phyloP scores from a whole-genome alignment of 2,888 invertebrate genomes.

The Frankliniella fusca region DNA sequence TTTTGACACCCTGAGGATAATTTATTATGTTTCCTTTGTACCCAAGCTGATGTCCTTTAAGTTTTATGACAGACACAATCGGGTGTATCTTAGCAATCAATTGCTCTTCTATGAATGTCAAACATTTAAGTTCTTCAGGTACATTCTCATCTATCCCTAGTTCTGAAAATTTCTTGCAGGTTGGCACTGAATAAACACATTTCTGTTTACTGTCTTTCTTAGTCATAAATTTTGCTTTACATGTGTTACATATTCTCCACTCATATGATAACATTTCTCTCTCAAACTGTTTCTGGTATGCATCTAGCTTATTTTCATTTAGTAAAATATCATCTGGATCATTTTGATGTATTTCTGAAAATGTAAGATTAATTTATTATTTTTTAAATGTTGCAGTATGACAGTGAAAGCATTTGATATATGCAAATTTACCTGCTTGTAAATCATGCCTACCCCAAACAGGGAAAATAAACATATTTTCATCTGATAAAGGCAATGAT shows the following conservation, averaged over 20 bases:
- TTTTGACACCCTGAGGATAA: constrained; percentile 30
- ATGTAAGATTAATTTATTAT: background rate
- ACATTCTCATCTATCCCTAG: background rate
- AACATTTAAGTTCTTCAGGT: constrained; percentile 25
- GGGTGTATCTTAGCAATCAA: constrained; percentile 32
- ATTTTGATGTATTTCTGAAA: background rate
- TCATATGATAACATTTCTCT: background rate
- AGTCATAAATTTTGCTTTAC: background rate
- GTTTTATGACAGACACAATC: constrained; percentile 28
- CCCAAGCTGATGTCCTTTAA: constrained; percentile 32
- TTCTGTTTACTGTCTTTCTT: background rate
- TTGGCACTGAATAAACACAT: background rate
- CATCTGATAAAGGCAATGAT: background rate
- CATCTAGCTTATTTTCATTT: background rate
- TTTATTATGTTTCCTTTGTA: constrained; percentile 32
- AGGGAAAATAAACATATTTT: background rate
- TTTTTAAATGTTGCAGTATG: background rate
- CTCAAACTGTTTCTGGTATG: background rate
- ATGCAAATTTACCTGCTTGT: background rate
- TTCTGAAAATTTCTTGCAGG: background rate
- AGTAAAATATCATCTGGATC: too few relatives aligned
- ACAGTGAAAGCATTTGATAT: background rate
- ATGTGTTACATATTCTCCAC: background rate
- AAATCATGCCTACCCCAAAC: background rate
- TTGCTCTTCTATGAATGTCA: too few relatives aligned